These are phyloP conservation scores for Aurelia aurita complex sp. Pacific DNA, from an alignment of 30 jellyfish, hydroid and myxozoan genomes.

Conservation along the genomic window DNA sequence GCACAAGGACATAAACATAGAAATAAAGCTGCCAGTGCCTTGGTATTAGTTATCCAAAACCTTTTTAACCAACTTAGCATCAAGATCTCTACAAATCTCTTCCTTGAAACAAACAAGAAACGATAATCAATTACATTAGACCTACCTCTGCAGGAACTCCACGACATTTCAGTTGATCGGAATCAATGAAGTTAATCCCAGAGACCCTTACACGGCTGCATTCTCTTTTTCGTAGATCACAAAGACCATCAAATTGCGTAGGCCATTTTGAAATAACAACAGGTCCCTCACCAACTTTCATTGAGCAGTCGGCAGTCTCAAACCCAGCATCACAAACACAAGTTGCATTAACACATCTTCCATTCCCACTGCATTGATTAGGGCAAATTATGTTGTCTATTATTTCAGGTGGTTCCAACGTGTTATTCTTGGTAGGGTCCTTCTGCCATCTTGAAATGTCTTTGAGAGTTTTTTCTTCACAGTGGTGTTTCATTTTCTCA, in stretches of 20 bases:
- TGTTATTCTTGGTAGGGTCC: conserved; percentile 68
- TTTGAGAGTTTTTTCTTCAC: conserved; percentile 75
- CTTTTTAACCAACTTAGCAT: too few species aligned
- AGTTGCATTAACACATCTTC: conserved; percentile 85
- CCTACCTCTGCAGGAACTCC: conserved; percentile 63
- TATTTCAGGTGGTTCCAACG: conserved; percentile 78
- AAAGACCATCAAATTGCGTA: conserved; percentile 55
- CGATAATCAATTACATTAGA: too few species aligned
- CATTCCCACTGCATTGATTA: conserved; percentile 84
- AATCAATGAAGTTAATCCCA: conserved; percentile 79
- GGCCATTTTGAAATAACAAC: conserved; percentile 48
- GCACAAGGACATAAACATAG: too few species aligned
- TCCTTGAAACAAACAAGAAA: too few species aligned
- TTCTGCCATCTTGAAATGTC: conserved; percentile 62
- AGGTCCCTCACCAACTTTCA: conserved; percentile 64
- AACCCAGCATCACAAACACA: conserved; percentile 74
- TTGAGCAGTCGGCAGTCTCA: conserved; percentile 85
- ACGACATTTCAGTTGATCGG: conserved; percentile 56
- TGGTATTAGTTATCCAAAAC: too few species aligned
- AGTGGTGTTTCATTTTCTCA: conserved; percentile 37
- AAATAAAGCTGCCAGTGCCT: too few species aligned
- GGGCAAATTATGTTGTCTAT: conserved; percentile 83
- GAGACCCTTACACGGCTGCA: conserved; percentile 74
- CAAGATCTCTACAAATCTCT: too few species aligned
- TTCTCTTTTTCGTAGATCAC: conserved; percentile 82